Evolutionary conservation across 2,888 invertebrate genomes (phyloP).

Genomic region (Dinocampus coccinellae): DNA sequence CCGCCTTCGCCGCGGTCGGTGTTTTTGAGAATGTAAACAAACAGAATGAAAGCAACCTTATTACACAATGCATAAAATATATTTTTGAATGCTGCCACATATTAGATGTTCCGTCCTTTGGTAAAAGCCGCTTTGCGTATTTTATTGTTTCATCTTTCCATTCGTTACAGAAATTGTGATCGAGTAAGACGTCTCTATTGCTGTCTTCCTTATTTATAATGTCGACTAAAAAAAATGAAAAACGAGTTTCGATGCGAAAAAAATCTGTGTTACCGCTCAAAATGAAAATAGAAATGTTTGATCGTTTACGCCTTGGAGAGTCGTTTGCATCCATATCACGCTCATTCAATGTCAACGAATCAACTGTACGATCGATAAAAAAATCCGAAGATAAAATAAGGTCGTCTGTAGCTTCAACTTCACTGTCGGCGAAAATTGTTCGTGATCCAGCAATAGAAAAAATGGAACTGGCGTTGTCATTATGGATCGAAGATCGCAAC

Average conservation of each 20-base stretch:
- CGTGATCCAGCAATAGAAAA: background rate
- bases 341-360: slow-evolving; percentile 1
- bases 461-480: slow-evolving; percentile 6
- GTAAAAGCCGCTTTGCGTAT: background rate
- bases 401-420: slow-evolving; percentile 1
- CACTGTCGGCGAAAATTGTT: slow-evolving; percentile 1
- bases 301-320: slow-evolving; percentile 6
- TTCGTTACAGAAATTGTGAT: background rate
- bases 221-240: background rate
- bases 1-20: too few species aligned
- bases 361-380: slow-evolving; percentile 4
- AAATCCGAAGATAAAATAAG: slow-evolving; percentile 4
- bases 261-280: background rate
- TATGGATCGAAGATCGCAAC: slow-evolving; percentile 1
- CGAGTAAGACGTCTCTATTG: background rate
- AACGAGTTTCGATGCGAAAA: background rate
- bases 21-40: too few species aligned
- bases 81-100: background rate
- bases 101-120: background rate
- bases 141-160: background rate
- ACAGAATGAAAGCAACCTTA: too few species aligned
- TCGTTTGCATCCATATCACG: slow-evolving; percentile 8
- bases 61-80: background rate
- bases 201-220: too few species aligned
- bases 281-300: slow-evolving; percentile 2